Conservation (phyloP, 2,888 invertebrate genomes). For the Chironomus tentans region DNA sequence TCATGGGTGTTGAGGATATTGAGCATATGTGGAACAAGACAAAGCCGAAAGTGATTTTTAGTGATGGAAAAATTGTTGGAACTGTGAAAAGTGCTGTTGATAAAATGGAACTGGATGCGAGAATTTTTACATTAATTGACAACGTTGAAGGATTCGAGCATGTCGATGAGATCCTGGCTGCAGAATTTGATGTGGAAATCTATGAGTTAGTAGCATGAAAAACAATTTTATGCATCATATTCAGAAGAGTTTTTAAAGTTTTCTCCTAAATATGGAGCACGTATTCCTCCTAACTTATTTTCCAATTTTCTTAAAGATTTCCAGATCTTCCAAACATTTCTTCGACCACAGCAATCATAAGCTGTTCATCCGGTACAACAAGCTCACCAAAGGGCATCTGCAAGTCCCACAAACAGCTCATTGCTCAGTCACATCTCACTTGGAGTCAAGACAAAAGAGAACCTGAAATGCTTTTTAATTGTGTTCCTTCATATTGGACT, state of each 20-base stretch:
- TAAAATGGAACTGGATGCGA: not conserved
- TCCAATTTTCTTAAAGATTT: not conserved
- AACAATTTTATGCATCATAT: no score
- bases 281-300: no score
- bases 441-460: not conserved
- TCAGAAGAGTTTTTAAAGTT: no score
- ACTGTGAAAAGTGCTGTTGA: no score
- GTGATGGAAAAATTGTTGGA: not conserved
- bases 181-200: no score
- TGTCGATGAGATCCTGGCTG: not conserved
- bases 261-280: no score
- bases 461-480: no score
- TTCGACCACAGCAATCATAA: not conserved
- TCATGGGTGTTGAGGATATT: no score
- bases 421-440: not conserved
- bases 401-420: not conserved
- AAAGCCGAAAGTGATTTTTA: slow-evolving; percentile 7
- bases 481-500: not conserved
- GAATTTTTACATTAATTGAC: not conserved
- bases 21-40: not conserved
- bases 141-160: not conserved
- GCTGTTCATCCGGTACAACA: not conserved
- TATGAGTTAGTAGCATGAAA: no score
- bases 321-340: no score
- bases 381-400: not conserved